A percentile compares a stretch with the other conserved stretches of the same genome.
Evolutionary conservation across 1,140 invertebrate species (phyloP).

Genomic region (Berghia stephanieae): DNA sequence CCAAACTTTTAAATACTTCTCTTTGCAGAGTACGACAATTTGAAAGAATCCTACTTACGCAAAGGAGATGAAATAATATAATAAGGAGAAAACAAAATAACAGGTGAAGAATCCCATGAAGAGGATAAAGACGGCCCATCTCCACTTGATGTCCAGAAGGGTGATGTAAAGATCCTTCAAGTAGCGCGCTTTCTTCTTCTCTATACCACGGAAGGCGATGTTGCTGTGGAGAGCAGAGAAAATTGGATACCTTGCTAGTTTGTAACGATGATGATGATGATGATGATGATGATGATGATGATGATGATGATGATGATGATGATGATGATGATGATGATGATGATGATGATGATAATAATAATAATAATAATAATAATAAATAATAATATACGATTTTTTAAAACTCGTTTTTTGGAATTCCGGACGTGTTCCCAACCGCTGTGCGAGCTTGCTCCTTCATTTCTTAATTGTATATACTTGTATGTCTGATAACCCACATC

Average conservation of each 20-base stretch:
- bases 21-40: too few species aligned
- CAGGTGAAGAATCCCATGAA: slow-evolving; percentile 88
- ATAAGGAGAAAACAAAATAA: slow-evolving; percentile 89
- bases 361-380: not conserved
- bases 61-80: slow-evolving; percentile 91
- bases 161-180: slow-evolving; percentile 68
- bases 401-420: too few species aligned
- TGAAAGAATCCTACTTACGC: slow-evolving; percentile 66
- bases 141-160: slow-evolving; percentile 78
- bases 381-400: too few species aligned
- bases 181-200: slow-evolving; percentile 28
- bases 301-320: not conserved
- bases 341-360: not conserved
- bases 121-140: slow-evolving; percentile 93
- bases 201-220: slow-evolving; percentile 25
- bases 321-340: not conserved
- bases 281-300: not conserved
- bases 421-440: too few species aligned
- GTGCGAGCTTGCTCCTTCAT: too few species aligned
- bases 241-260: too few species aligned
- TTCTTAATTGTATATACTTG: too few species aligned
- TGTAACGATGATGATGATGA: not conserved
- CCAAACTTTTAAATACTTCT: too few species aligned
- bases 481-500: too few species aligned
- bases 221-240: slow-evolving; percentile 9